Conservation (phyloP, 2,113 vertebrate genomes). For the Microtus richardsoni region DNA sequence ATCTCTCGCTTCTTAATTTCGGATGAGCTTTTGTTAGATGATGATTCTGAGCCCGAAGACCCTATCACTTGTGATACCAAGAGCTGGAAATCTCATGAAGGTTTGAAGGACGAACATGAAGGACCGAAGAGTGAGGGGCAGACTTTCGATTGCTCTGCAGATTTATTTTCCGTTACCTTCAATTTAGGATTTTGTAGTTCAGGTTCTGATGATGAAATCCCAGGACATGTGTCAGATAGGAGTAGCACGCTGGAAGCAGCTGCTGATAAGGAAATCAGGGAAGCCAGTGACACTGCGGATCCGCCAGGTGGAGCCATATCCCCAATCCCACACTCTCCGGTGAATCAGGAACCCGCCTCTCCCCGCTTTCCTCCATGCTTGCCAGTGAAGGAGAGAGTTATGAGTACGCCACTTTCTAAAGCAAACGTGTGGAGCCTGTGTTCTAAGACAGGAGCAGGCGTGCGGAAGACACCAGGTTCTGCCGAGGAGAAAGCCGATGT, state of each 20-base stretch:
- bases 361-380: conserved; percentile 55
- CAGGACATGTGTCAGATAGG: conserved; percentile 6
- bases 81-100: rapidly evolving
- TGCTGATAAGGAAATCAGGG: background rate
- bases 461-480: conserved; percentile 15
- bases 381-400: conserved; percentile 61
- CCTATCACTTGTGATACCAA: rapidly evolving
- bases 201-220: conserved; percentile 84
- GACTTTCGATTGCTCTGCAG: conserved; percentile 83
- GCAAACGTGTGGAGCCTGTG: conserved; percentile 20
- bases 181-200: conserved; percentile 93
- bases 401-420: background rate
- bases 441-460: conserved; percentile 17
- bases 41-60: background rate
- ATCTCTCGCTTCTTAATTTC: conserved; percentile 47
- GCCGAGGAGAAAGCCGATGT: background rate
- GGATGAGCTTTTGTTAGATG: background rate
- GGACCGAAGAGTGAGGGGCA: background rate
- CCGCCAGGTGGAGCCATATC: background rate
- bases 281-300: rapidly evolving
- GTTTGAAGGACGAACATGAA: rapidly evolving
- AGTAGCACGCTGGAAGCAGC: background rate
- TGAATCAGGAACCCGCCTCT: background rate
- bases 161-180: conserved; percentile 94
- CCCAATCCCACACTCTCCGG: background rate